A percentile compares a stretch with the other conserved stretches of the same genome.
phyloP scores from a whole-genome alignment of 2,888 invertebrate species.

The Himalopsyche kuldschensis region DNA sequence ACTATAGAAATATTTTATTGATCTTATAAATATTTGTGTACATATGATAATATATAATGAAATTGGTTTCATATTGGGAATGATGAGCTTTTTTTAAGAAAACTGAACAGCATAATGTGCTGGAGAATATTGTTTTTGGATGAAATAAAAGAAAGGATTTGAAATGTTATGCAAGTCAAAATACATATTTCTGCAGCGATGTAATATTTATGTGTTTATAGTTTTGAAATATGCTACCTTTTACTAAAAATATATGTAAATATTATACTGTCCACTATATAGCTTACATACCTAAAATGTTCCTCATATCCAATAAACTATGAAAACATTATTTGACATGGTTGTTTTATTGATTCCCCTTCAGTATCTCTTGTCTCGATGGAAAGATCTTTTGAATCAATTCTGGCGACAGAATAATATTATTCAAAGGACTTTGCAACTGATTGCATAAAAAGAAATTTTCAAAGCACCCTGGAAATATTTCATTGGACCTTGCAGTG shows the following conservation, averaged over 20 bases:
- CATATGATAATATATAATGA: slow-evolving; percentile 27
- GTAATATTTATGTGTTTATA: not conserved
- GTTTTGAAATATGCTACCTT: slow-evolving; percentile 26
- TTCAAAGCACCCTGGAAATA: too few relatives aligned
- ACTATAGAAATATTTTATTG: slow-evolving; percentile 25
- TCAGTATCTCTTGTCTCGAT: too few relatives aligned
- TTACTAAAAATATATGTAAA: slow-evolving; percentile 34
- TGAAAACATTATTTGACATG: slow-evolving; percentile 13
- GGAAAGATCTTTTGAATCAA: too few relatives aligned
- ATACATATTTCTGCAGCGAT: slow-evolving; percentile 14
- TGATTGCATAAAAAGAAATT: too few relatives aligned
- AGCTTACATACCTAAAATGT: slow-evolving; percentile 63
- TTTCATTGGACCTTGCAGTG: too few relatives aligned
- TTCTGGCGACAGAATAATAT: too few relatives aligned
- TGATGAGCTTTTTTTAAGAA: slow-evolving; percentile 27
- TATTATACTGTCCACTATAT: slow-evolving; percentile 44
- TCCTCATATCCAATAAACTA: slow-evolving; percentile 62
- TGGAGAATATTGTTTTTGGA: not conserved
- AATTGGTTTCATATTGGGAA: slow-evolving; percentile 12
- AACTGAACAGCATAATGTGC: slow-evolving; percentile 13
- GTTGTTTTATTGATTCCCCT: slow-evolving; percentile 14
- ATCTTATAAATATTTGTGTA: slow-evolving; percentile 31
- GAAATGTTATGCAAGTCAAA: slow-evolving; percentile 12
- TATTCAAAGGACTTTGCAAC: too few relatives aligned
- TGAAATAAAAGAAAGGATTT: not conserved